Base-by-base conservation (phyloP, 2,797 vertebrate species). In the Natrix natrix region DNA sequence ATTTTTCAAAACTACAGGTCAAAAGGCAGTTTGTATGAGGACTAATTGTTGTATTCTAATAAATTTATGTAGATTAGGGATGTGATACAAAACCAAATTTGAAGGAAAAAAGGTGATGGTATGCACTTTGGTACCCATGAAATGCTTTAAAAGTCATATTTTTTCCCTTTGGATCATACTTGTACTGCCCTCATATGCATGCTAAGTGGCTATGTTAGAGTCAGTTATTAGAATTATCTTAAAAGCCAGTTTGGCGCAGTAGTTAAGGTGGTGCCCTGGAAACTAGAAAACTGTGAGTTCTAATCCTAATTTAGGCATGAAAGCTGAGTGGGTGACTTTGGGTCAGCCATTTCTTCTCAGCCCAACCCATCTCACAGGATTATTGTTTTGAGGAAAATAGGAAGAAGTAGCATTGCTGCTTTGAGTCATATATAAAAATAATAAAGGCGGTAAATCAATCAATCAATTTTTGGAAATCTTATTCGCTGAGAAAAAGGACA, bases 11-110 rank as follows among this genome's bases (percentile, higher is more conserved):
- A 92, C 6, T 48, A 54, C 22, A 93, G 88, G 13, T 90, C 26
- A 91, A 93, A 91, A 93, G 56, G 57, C 11, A 91, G 16, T 20
- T 83, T 93, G 56, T 16, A 43, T 90, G 92, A 89, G 52, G 93
- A 92, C 2, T 20, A 0, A 95, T 14, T 14, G 88, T 43, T 86
- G 10, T 63, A 63, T 78, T 94, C 90, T 91, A 7, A 91, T 1
- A 89, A 0, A 60, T 6, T 74, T 20, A 43, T 78, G 43, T 43
- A 78, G 32, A 43, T 37, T 22, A 78, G 32, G 69, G 32, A 78
- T 78, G 16, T 78, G 32, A 4, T 7, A 78, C 8, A 78, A 78
- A 78, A 78, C 69, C 69, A 78, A 43, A 37, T 43, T 22, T 78
- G 32, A 78, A 78, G 17, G 32, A 16, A 0, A 10, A 43, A 43